Conservation (phyloP, 2,113 vertebrate species). For the Nerophis ophidion region DNA sequence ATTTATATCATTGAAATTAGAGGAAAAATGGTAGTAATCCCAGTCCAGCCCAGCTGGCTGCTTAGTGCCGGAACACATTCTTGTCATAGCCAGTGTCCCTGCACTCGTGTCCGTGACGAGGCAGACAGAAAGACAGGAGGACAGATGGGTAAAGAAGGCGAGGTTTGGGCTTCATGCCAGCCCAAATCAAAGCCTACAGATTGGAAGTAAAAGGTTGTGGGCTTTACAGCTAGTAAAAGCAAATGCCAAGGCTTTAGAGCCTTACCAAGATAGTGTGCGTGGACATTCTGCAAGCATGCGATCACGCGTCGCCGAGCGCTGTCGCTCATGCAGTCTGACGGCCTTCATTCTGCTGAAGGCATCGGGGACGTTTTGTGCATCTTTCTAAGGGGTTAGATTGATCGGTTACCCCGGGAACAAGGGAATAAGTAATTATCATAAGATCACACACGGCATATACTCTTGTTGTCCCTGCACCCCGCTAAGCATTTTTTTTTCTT, state of each 20-base stretch:
- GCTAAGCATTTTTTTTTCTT: constrained; percentile 70
- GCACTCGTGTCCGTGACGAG: neutral
- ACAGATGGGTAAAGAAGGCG: constrained; percentile 46
- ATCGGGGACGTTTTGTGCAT: too few relatives aligned
- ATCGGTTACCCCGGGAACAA: neutral
- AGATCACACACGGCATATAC: constrained; percentile 33
- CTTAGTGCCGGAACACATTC: neutral
- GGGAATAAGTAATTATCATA: neutral
- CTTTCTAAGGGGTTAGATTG: neutral
- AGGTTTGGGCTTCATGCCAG: constrained; percentile 35
- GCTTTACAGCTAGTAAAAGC: constrained; percentile 62
- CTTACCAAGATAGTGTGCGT: constrained; percentile 36
- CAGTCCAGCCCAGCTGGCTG: neutral
- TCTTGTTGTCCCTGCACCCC: constrained; percentile 62
- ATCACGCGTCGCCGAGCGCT: constrained; percentile 5
- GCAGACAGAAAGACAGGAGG: constrained; percentile 17
- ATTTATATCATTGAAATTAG: too few relatives aligned
- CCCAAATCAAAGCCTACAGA: constrained; percentile 46
- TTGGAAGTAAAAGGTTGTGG: constrained; percentile 57
- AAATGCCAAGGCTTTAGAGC: constrained; percentile 53
- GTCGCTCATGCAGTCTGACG: constrained; percentile 13
- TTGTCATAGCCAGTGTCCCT: neutral
- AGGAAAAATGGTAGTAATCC: too few relatives aligned
- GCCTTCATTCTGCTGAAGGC: constrained; percentile 14
- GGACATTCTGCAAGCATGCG: constrained; percentile 22